Evolutionary conservation across 2,797 vertebrate species (phyloP).

Genomic region (Salarias fasciatus): DNA sequence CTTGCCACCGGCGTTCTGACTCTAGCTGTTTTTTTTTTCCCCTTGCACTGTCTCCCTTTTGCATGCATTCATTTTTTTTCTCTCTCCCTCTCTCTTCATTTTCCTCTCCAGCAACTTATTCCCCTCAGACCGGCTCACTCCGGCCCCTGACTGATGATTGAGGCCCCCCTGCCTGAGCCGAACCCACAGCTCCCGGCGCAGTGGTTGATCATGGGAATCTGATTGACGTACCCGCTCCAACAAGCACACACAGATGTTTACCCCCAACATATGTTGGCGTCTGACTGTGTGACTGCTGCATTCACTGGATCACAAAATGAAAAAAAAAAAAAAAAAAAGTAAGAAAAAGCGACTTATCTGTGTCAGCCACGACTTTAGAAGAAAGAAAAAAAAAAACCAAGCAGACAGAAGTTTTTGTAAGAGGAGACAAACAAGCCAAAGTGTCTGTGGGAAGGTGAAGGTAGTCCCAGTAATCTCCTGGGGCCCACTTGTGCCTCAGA

Average conservation of each 20-base stretch:
- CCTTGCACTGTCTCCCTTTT: neutral
- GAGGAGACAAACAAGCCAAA: neutral
- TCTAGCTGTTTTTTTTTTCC: neutral
- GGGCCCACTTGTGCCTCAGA: conserved; percentile 34
- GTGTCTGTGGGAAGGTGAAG: conserved; percentile 14
- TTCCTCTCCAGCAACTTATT: conserved; percentile 11
- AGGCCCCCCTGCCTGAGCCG: neutral
- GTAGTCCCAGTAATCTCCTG: conserved; percentile 11
- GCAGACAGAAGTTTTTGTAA: conserved; percentile 12
- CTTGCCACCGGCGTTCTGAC: neutral
- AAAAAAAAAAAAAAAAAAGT: too few species aligned
- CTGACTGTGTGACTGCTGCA: neutral
- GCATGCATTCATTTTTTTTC: conserved; percentile 16
- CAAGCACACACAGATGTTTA: neutral
- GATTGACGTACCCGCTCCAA: conserved; percentile 3
- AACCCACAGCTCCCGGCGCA: conserved; percentile 2
- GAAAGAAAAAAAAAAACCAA: neutral
- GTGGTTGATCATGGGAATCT: conserved; percentile 10
- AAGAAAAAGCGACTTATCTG: neutral
- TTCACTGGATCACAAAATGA: neutral
- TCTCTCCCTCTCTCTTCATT: conserved; percentile 19
- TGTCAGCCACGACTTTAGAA: conserved; percentile 14
- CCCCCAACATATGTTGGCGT: neutral
- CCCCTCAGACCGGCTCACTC: neutral
- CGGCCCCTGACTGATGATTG: conserved; percentile 5